Percentiles rank a stretch among this genome's conserved stretches.
These are phyloP conservation scores for Brienomyrus longianalis DNA, from an alignment of 2,113 vertebrate genomes.

Conservation along the genomic window DNA sequence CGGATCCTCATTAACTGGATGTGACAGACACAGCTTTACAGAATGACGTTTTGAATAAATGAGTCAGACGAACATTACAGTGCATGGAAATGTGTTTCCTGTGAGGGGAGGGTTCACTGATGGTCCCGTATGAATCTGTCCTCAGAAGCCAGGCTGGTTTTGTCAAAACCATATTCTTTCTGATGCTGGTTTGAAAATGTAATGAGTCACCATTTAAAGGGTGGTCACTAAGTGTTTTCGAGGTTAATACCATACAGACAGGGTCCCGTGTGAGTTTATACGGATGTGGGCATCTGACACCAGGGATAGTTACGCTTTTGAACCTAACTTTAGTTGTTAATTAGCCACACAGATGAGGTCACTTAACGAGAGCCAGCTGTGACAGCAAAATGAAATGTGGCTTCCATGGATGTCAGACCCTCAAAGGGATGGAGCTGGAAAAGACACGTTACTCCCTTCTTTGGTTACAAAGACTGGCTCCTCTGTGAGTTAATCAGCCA, in stretches of 20 bases:
- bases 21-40: neutral
- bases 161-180: neutral
- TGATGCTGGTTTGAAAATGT: neutral
- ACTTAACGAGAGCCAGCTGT: neutral
- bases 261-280: neutral
- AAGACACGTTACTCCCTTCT: neutral
- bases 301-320: neutral
- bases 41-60: slow-evolving; percentile 3
- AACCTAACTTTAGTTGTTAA: slow-evolving; percentile 1
- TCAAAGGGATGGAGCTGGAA: neutral
- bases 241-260: neutral
- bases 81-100: neutral
- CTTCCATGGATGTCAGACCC: neutral
- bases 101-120: neutral
- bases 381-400: neutral
- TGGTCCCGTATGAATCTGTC: neutral
- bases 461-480: neutral
- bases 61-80: neutral
- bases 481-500: neutral
- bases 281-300: neutral
- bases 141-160: neutral
- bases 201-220: neutral
- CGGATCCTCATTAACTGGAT: neutral
- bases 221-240: neutral
- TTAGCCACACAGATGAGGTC: neutral